phyloP scores from a whole-genome alignment of 2,113 vertebrate genomes.

The Peromyscus leucopus region DNA sequence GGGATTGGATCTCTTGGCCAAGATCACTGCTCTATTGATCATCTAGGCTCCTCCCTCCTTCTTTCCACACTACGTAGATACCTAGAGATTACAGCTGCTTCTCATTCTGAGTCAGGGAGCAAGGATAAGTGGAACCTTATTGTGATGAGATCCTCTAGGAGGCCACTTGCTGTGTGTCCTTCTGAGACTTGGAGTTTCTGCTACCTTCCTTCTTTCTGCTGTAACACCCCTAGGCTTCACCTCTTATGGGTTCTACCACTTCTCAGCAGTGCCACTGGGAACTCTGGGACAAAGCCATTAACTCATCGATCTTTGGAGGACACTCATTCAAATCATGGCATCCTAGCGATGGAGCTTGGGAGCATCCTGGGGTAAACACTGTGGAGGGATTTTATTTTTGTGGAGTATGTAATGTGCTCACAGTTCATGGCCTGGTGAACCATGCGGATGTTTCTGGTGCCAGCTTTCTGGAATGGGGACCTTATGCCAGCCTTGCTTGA shows the following conservation, averaged over 20 bases:
- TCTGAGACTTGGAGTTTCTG: no score
- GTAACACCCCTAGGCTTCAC: no score
- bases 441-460: not conserved
- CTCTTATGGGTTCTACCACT: no score
- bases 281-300: not conserved
- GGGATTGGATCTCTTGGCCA: not conserved
- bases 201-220: not conserved
- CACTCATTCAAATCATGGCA: not conserved
- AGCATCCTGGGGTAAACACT: not conserved
- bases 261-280: not conserved
- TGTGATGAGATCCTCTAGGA: not conserved
- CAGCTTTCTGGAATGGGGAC: not conserved
- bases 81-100: not conserved
- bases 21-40: not conserved
- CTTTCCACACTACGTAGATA: not conserved
- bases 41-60: no score
- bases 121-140: not conserved
- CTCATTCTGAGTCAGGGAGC: not conserved
- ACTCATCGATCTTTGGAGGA: not conserved
- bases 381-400: not conserved
- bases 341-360: not conserved
- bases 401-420: not conserved
- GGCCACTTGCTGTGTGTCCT: not conserved
- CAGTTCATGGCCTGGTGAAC: not conserved
- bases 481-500: not conserved